Percentiles rank a stretch among this genome's conserved stretches.
Conservation (phyloP, 2,797 vertebrate species). For the Heteromormyrus szaboi region DNA sequence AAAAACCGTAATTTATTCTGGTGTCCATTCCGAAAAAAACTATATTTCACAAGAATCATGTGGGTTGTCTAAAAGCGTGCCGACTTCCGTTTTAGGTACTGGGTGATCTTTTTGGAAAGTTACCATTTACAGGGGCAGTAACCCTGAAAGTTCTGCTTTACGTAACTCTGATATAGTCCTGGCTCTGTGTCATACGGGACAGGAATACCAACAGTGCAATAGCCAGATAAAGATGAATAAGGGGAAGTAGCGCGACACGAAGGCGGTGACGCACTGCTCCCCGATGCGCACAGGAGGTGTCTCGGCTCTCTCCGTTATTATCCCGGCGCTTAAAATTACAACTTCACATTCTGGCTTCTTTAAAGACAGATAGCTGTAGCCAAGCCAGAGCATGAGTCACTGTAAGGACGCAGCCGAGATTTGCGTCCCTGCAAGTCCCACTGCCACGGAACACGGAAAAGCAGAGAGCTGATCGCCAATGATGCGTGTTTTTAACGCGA, state of each 20-base stretch:
- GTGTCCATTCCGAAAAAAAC: background rate
- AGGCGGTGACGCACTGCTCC: background rate
- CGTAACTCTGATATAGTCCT: background rate
- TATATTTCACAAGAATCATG: background rate
- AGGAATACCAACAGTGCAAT: background rate
- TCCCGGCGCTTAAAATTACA: background rate
- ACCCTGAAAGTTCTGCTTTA: background rate
- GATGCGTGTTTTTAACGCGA: too few relatives aligned
- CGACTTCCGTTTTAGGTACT: background rate
- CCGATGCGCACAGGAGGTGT: background rate
- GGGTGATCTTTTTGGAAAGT: background rate
- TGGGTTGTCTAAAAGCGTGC: background rate
- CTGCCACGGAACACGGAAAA: background rate
- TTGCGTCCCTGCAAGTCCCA: background rate
- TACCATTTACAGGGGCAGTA: background rate
- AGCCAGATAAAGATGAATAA: background rate
- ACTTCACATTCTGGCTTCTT: background rate
- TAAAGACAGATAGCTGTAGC: background rate
- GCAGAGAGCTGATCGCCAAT: background rate
- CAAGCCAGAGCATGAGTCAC: background rate
- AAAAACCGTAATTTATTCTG: background rate
- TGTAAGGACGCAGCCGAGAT: background rate
- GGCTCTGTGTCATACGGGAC: background rate
- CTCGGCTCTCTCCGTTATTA: background rate
- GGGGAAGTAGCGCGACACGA: background rate